These are phyloP conservation scores for Drosophila pseudotakahashii DNA, from an alignment of 2,888 invertebrate species.

Conservation along the genomic window DNA sequence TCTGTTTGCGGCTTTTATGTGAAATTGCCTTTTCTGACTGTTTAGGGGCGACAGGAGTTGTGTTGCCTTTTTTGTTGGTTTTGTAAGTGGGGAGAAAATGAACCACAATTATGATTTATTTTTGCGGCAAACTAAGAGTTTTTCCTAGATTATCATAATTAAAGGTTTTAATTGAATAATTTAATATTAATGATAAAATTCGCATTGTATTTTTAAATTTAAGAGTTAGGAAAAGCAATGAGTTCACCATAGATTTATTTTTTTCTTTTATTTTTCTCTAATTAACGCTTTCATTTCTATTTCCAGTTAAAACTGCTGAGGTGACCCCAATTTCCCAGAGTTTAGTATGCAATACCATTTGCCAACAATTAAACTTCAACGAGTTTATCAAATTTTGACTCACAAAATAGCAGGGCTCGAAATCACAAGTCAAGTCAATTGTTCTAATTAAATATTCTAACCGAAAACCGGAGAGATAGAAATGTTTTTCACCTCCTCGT, in stretches of 20 bases:
- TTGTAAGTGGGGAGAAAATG: slow-evolving; percentile 11
- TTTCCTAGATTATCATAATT: not conserved
- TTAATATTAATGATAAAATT: not conserved
- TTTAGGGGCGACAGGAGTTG: slow-evolving; percentile 5
- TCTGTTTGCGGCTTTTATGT: slow-evolving; percentile 73
- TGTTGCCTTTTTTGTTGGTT: not conserved
- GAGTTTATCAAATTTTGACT: slow-evolving; percentile 25
- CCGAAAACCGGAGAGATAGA: slow-evolving; percentile 13
- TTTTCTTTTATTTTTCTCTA: not conserved
- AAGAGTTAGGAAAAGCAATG: too few relatives aligned
- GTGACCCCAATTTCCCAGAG: not conserved
- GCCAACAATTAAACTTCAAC: slow-evolving; percentile 35
- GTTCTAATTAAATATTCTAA: slow-evolving; percentile 43
- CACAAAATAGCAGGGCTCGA: slow-evolving; percentile 8
- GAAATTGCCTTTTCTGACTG: slow-evolving; percentile 68
- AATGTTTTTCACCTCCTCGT: slow-evolving; percentile 1
- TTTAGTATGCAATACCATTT: slow-evolving; percentile 22
- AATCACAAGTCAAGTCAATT: slow-evolving; percentile 39
- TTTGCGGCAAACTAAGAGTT: not conserved
- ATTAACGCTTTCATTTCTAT: too few relatives aligned
- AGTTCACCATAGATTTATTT: too few relatives aligned
- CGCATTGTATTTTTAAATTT: not conserved
- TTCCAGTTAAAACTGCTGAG: not conserved
- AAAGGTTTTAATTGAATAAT: not conserved
- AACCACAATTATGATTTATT: slow-evolving; percentile 9